Conservation (phyloP, 2,113 vertebrate species). For the Urocynchramus pylzowi region DNA sequence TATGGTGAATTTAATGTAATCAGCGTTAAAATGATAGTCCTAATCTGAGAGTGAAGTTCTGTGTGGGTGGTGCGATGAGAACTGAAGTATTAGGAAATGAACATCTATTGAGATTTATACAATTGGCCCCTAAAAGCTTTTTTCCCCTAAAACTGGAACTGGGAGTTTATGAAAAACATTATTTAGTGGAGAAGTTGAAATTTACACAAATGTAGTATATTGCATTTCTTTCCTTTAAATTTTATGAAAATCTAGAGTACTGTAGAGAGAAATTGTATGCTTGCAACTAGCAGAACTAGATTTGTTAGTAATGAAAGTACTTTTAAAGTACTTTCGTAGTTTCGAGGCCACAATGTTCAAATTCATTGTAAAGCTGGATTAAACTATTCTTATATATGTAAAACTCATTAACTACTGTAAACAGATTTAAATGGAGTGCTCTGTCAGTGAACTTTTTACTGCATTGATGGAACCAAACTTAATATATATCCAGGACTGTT, state of each 20-base stretch:
- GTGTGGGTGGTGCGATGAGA: not conserved
- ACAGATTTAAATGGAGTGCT: not conserved
- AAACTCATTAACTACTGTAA: constrained; percentile 3
- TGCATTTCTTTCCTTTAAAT: not conserved
- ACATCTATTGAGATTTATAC: not conserved
- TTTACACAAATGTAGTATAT: not conserved
- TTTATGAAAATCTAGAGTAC: not conserved
- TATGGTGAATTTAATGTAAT: constrained; percentile 21
- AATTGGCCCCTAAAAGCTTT: not conserved
- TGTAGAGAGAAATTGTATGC: not conserved
- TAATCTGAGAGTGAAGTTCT: not conserved
- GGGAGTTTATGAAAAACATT: not conserved
- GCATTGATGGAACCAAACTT: not conserved
- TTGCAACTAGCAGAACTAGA: not conserved
- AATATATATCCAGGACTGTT: not conserved
- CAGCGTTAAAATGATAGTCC: not conserved
- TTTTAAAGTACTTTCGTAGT: not conserved
- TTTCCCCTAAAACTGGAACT: not conserved
- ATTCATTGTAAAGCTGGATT: not conserved
- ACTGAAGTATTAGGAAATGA: not conserved
- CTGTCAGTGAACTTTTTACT: not conserved
- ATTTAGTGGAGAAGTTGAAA: not conserved
- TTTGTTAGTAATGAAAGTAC: not conserved
- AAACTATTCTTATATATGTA: not conserved
- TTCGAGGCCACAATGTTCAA: not conserved